Evolutionary conservation across 2,113 vertebrate species (phyloP).

Genomic region (Petrocephalus zakoni): DNA sequence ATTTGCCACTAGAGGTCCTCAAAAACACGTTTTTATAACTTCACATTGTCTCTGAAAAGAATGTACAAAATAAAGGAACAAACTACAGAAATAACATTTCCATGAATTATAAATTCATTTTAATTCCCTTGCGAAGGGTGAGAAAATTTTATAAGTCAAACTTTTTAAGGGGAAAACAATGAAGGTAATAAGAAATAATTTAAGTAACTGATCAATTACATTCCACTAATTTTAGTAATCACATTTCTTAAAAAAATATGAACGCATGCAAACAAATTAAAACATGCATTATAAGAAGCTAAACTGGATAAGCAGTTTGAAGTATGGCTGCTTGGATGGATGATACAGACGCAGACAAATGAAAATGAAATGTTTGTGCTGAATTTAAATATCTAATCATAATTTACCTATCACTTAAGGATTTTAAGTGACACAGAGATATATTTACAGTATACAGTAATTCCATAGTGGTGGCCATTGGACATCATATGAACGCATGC

Average conservation of each 20-base stretch:
- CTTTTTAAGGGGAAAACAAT: not conserved
- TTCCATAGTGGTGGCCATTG: not conserved
- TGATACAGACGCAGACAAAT: not conserved
- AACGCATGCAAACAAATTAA: not conserved
- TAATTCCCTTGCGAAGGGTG: not conserved
- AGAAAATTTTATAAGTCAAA: not conserved
- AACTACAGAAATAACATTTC: not conserved
- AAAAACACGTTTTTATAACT: not conserved
- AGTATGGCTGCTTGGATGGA: not conserved
- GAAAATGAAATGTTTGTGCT: not conserved
- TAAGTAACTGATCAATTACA: not conserved
- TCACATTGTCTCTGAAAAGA: not conserved
- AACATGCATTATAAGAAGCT: not conserved
- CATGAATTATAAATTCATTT: not conserved
- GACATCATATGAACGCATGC: not conserved
- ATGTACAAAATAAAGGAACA: not conserved
- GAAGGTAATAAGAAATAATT: not conserved
- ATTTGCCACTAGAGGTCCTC: slow-evolving; percentile 1
- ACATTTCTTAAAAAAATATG: not conserved
- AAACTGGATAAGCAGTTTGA: not conserved
- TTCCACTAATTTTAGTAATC: not conserved
- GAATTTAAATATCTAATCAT: not conserved
- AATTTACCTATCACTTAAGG: not conserved
- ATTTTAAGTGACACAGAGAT: not conserved
- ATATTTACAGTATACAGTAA: not conserved